phyloP scores from a whole-genome alignment of 2,113 vertebrate species.

The Perognathus longimembris region DNA sequence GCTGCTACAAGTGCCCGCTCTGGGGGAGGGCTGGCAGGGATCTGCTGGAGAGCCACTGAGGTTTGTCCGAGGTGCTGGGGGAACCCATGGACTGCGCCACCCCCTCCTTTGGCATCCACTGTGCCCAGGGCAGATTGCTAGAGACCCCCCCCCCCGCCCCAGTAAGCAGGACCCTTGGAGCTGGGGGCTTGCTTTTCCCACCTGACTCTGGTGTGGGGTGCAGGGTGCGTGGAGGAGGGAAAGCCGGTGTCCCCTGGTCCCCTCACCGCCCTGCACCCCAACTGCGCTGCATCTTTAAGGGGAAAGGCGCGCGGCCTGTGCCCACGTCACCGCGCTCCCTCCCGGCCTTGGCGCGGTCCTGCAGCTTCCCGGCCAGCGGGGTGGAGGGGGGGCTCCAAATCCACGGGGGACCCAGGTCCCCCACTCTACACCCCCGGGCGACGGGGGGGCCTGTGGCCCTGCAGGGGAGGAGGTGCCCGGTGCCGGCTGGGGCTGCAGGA shows the following conservation, averaged over 20 bases:
- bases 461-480: neutral
- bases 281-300: constrained; percentile 89
- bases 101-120: neutral
- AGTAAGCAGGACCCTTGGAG: too few species aligned
- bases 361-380: constrained; percentile 71
- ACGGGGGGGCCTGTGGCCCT: too few species aligned
- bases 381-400: neutral
- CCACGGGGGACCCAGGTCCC: neutral
- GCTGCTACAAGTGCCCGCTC: too few species aligned
- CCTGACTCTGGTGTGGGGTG: too few species aligned
- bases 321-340: constrained; percentile 88
- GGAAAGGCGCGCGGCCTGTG: constrained; percentile 85
- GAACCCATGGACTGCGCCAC: neutral
- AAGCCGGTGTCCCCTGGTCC: neutral
- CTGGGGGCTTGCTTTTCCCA: too few species aligned
- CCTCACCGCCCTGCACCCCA: neutral
- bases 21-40: neutral
- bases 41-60: too few species aligned
- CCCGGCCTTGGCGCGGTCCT: constrained; percentile 79
- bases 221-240: too few species aligned
- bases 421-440: too few species aligned
- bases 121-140: neutral
- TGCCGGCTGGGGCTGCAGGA: neutral
- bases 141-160: too few species aligned
- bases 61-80: neutral